These are phyloP conservation scores for Gallinago jamesoni DNA, from an alignment of 2,113 vertebrate species.

Conservation along the genomic window DNA sequence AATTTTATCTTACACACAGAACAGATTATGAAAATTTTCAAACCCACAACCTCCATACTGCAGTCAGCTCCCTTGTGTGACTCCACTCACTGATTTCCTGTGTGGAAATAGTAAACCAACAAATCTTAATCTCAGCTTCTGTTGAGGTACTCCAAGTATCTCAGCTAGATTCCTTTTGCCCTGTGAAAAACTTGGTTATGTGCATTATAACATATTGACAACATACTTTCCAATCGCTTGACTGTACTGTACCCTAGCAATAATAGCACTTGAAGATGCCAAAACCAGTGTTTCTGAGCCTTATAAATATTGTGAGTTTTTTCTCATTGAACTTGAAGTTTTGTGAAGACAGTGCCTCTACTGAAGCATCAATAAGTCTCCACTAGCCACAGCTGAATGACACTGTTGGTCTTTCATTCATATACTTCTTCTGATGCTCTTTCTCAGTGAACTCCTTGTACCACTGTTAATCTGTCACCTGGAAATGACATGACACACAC, in stretches of 20 bases:
- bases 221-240: neutral
- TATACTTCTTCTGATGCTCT: neutral
- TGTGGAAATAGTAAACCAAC: neutral
- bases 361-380: neutral
- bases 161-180: neutral
- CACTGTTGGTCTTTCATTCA: neutral
- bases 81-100: neutral
- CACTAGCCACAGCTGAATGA: neutral
- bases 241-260: neutral
- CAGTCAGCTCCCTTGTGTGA: neutral
- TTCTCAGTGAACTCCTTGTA: neutral
- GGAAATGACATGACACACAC: neutral
- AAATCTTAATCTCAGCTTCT: neutral
- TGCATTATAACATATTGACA: neutral
- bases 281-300: neutral
- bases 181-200: neutral
- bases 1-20: neutral
- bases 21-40: neutral
- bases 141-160: neutral
- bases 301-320: neutral
- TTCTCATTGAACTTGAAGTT: neutral
- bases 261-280: neutral
- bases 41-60: neutral
- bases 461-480: neutral
- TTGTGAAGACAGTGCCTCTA: neutral